These are phyloP conservation scores for Enteromius argenteus DNA, from an alignment of 2,797 vertebrate genomes.

Conservation along the genomic window DNA sequence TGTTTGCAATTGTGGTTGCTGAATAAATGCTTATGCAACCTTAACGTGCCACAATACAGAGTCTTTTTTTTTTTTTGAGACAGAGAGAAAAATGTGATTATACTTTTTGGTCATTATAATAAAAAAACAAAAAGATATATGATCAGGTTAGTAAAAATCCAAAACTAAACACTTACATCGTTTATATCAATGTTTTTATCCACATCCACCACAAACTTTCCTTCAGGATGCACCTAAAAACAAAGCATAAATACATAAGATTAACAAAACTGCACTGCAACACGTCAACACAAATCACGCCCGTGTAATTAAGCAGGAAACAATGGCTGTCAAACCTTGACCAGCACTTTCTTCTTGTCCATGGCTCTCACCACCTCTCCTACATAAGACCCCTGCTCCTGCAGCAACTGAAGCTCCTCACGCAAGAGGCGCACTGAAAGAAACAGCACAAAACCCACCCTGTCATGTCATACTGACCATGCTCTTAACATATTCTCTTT, in stretches of 20 bases:
- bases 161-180: conserved; percentile 83
- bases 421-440: conserved; percentile 89
- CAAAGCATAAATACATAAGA: neutral
- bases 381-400: conserved; percentile 98
- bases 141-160: neutral
- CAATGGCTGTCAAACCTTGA: conserved; percentile 83
- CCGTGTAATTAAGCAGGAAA: neutral
- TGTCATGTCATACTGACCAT: neutral
- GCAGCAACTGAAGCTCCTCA: conserved; percentile 95
- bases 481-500: neutral
- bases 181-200: conserved; percentile 99
- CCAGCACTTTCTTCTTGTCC: conserved; percentile 99
- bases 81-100: neutral
- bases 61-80: neutral
- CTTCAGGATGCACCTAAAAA: conserved; percentile 93
- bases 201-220: conserved; percentile 98
- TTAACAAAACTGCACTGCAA: neutral
- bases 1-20: neutral
- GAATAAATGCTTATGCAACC: neutral
- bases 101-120: too few relatives aligned
- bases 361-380: conserved; percentile 98
- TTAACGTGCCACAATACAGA: neutral
- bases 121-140: neutral
- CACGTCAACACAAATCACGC: neutral
- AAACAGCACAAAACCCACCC: neutral